A percentile compares a stretch with the other conserved stretches of the same genome.
These are phyloP conservation scores for Dryobates pubescens DNA, from an alignment of 2,797 vertebrate genomes.

Conservation along the genomic window DNA sequence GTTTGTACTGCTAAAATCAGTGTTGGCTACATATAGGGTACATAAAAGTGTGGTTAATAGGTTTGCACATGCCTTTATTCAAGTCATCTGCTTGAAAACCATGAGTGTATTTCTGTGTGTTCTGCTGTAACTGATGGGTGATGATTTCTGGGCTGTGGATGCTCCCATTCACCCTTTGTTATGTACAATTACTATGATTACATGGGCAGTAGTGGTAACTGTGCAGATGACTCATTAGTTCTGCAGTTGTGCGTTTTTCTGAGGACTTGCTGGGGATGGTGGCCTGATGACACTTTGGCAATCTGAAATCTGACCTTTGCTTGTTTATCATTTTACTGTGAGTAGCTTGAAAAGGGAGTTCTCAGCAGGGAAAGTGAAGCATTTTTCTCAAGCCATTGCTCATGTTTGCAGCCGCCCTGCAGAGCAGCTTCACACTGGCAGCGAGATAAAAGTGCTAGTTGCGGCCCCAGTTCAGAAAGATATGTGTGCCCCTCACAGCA, in stretches of 20 bases:
- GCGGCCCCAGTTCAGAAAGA: neutral
- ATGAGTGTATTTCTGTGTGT: neutral
- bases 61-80: neutral
- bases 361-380: neutral
- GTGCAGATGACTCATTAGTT: slow-evolving; percentile 35
- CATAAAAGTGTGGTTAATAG: neutral
- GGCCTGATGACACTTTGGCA: neutral
- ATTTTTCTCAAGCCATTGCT: neutral
- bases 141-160: neutral
- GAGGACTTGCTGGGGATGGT: neutral
- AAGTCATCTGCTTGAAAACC: neutral
- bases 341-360: neutral
- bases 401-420: neutral
- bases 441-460: neutral
- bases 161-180: neutral
- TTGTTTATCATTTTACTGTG: neutral
- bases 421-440: neutral
- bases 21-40: rapidly evolving
- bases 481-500: neutral
- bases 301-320: slow-evolving; percentile 36
- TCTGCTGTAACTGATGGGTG: neutral
- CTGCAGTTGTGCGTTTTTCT: slow-evolving; percentile 32
- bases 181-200: neutral
- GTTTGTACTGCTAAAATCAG: neutral
- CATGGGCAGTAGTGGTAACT: slow-evolving; percentile 28